A percentile compares a stretch with the other conserved stretches of the same genome.
These are phyloP conservation scores for Verasper variegatus DNA, from an alignment of 2,113 vertebrate species.

Conservation along the genomic window DNA sequence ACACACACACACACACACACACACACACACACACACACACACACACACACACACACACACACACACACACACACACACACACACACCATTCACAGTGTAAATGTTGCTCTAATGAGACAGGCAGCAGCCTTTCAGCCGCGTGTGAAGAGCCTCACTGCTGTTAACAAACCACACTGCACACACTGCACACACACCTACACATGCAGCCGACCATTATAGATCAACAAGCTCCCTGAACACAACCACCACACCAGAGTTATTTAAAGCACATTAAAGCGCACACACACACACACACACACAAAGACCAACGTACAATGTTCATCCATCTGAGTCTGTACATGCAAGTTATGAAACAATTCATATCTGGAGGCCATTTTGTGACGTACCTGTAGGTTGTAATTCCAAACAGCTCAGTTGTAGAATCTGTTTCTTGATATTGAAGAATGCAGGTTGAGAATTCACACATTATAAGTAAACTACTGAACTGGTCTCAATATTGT, in stretches of 20 bases:
- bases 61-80: constrained; percentile 2
- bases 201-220: neutral
- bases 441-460: no score
- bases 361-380: no score
- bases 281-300: neutral
- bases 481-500: no score
- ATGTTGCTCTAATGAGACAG: neutral
- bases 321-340: no score
- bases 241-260: neutral
- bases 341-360: no score
- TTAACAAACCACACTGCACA: neutral
- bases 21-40: neutral
- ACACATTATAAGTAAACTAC: no score
- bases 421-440: no score
- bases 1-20: constrained; percentile 4
- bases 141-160: neutral
- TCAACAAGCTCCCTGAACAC: neutral
- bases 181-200: neutral
- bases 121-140: neutral
- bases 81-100: neutral
- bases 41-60: neutral
- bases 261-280: neutral
- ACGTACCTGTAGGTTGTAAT: no score
- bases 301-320: no score
- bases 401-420: no score